phyloP scores from a whole-genome alignment of 2,888 invertebrate species.

The Eupithecia subumbrata region DNA sequence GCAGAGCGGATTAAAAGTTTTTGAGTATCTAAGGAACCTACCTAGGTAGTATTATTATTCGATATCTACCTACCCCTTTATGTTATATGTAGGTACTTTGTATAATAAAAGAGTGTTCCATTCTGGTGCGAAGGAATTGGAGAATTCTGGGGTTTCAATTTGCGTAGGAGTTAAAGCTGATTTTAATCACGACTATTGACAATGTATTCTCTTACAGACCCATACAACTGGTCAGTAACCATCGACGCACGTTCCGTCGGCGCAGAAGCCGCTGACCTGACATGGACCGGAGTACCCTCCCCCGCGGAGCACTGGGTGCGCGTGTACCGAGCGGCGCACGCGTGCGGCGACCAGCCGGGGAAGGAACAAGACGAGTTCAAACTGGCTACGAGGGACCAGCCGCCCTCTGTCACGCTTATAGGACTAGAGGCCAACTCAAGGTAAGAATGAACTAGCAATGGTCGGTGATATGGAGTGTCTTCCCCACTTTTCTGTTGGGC shows the following conservation, averaged over 20 bases:
- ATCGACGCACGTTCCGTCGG: conserved; percentile 91
- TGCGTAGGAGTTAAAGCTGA: too few relatives aligned
- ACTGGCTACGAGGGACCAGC: conserved; percentile 70
- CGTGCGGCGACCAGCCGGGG: conserved; percentile 74
- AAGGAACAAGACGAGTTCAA: conserved; percentile 73
- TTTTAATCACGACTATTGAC: too few relatives aligned
- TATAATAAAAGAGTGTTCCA: too few relatives aligned
- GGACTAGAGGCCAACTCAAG: conserved; percentile 22
- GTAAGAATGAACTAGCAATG: not conserved
- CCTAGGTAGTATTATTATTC: too few relatives aligned
- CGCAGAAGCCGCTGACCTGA: conserved; percentile 89
- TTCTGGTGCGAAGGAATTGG: too few relatives aligned
- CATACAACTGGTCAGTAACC: conserved; percentile 92
- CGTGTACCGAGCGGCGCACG: conserved; percentile 91
- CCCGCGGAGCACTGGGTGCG: conserved; percentile 96
- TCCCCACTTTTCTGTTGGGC: too few relatives aligned
- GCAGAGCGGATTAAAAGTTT: too few relatives aligned
- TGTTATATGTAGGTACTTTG: too few relatives aligned
- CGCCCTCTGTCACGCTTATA: conserved; percentile 37
- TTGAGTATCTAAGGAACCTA: too few relatives aligned
- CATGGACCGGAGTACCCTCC: conserved; percentile 93
- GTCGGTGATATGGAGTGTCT: not conserved
- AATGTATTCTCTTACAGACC: conserved; percentile 87
- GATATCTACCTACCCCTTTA: too few relatives aligned
- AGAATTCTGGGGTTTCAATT: too few relatives aligned